Percentiles rank a stretch among this genome's conserved stretches.
These are phyloP conservation scores for Spongilla lacustris DNA, from an alignment of 37 sponge, comb jelly and placozoan species.

Conservation along the genomic window DNA sequence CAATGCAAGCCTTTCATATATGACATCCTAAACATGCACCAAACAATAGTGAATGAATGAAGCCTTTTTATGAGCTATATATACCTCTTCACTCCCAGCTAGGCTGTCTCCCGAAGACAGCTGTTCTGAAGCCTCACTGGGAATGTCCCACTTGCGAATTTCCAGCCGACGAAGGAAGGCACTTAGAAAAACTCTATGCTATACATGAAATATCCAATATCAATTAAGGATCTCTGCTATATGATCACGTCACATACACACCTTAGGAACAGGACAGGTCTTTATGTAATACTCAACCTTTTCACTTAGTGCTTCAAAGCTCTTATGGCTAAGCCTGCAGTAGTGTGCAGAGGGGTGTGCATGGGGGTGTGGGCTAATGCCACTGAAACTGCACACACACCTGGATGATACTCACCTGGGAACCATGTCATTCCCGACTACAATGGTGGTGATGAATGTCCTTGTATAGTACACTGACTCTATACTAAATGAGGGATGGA, in stretches of 20 bases:
- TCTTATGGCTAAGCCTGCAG: constrained; percentile 42
- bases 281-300: constrained; percentile 40
- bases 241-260: neutral
- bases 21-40: neutral
- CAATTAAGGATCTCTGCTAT: neutral
- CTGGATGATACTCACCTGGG: constrained; percentile 56
- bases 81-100: neutral
- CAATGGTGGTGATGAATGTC: constrained; percentile 65
- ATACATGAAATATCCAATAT: neutral
- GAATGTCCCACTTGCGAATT: neutral
- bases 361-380: no score
- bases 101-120: neutral
- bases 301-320: constrained; percentile 41
- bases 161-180: constrained; percentile 35
- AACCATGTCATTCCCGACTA: constrained; percentile 76
- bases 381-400: neutral
- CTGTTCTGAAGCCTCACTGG: no score
- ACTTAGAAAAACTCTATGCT: constrained; percentile 56
- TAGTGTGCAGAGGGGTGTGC: neutral
- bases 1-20: no score
- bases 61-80: neutral
- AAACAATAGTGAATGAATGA: neutral
- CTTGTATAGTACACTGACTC: constrained; percentile 46
- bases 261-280: constrained; percentile 55
- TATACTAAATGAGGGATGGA: constrained; percentile 19